Evolutionary conservation across 2,113 vertebrate genomes (phyloP), one percentile per base, ranked within the genome.

Genomic region (Nycticorax nycticorax): DNA sequence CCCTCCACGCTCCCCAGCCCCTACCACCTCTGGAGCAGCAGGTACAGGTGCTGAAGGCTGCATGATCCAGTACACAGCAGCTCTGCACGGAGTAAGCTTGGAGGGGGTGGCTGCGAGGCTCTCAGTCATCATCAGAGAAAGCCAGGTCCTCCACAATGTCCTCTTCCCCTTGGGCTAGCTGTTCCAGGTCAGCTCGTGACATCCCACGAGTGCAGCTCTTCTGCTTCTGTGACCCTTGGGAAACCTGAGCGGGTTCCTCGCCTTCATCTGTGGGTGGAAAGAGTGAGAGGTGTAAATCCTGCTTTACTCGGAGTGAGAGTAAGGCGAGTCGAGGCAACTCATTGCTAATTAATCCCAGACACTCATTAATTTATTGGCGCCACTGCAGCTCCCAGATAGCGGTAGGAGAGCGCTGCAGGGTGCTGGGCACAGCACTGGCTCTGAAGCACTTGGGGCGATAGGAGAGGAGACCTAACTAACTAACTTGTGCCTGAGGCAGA

Each of bases 131-230:
- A 6, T 99, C 99, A 0, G 99, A 99, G 62, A 99, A 96, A 77
- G 98, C 95, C 59, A 99, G 97, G 88, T 99, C 99, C 96, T 99
- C 98, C 78, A 99, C 98, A 14, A 99, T 7, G n/a, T 99, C 99
- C 43, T 99, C 98, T 0, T 97, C 98, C 37, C 99, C 99, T 88
- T 97, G 98, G 2, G 99, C 99, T 86, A 99, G 98, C 85, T 94
- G 98, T 55, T 98, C 86, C 41, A 99, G 98, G 96, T 99, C 98
- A 0, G 97, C 72, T 2, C 93, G 98, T 8, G 98, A 97, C 93
- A 99, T 56, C 12, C 76, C 96, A 2, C 3, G 83, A 4, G 60
- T 50, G 18, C 67, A 1, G 75, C 56, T 77, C 39, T 60, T 89
- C 87, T 32, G 85, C 35, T 41, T 33, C 68, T 33, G 82, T 56